Base-by-base conservation (phyloP, 2,113 vertebrate genomes). In the Cygnus atratus region DNA sequence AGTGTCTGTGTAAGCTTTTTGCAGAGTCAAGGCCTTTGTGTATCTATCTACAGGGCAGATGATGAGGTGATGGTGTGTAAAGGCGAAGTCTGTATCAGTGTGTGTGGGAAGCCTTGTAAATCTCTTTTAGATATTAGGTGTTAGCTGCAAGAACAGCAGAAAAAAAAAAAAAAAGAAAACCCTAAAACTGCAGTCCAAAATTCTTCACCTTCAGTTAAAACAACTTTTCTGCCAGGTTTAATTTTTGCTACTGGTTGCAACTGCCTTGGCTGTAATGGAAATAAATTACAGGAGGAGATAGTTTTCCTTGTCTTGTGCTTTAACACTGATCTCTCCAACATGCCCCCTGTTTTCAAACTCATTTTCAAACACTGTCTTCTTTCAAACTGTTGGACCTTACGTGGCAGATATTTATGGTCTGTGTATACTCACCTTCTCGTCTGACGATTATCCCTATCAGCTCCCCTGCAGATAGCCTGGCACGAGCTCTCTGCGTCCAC, bases 401-500 rank as follows among this genome's bases (percentile, higher is more conserved):
- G 70, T 57, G 88, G 72, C 63, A 62, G 93, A 22, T 57, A 72
- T 43, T 88, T 55, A 63, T 6, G 11, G 39, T 25, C 59, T 72
- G 76, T 68, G 52, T 44, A 25, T 31, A 72, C 90, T 65, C 88
- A 88, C 73, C 83, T 83, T 46, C 84, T 84, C 63, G 68, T 59
- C 52, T 72, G 85, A 52, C 2, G 15, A 88, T 88, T 37, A 12
- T 43, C 61, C 72, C 88, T 17, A 29, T n/a, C 70, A 31, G 83
- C 61, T 84, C 44, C 62, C 92, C 87, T 82, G 67, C 93, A 94
- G 92, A 41, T 5, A 84, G 65, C 86, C 88, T 96, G 94, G 83
- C 90, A 54, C 2, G 76, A 78, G 88, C 87, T 71, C 44, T 35
- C 73, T 5, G 73, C 62, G 83, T 1, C 86, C 66, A 0, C 15